These are phyloP conservation scores for Seriola dumerili DNA, from an alignment of 2,113 vertebrate species.

Conservation along the genomic window DNA sequence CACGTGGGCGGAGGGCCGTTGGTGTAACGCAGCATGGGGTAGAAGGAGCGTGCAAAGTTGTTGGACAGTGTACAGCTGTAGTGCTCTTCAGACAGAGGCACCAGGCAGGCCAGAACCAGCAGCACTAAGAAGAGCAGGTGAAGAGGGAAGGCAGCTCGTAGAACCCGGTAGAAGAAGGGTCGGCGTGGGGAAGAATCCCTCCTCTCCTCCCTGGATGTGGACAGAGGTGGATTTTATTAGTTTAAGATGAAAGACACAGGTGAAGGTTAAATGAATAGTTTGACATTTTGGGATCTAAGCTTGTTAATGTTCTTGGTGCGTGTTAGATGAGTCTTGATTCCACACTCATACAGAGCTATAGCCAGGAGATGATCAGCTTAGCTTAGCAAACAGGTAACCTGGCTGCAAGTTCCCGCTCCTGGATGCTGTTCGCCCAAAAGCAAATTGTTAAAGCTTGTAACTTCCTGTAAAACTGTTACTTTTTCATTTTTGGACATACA, in stretches of 20 bases:
- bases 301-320: too few species aligned
- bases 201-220: constrained; percentile 26
- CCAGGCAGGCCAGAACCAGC: constrained; percentile 88
- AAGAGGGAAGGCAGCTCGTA: constrained; percentile 89
- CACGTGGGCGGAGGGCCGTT: constrained; percentile 94
- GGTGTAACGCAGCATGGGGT: constrained; percentile 95
- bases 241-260: too few species aligned
- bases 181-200: constrained; percentile 59
- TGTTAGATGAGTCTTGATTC: too few species aligned
- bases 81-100: constrained; percentile 88
- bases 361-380: too few species aligned
- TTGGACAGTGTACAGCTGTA: constrained; percentile 92
- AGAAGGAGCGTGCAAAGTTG: constrained; percentile 94
- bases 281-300: background rate
- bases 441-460: too few species aligned
- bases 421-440: too few species aligned
- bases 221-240: background rate
- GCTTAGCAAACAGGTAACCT: too few species aligned
- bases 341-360: too few species aligned
- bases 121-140: constrained; percentile 90
- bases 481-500: too few species aligned
- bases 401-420: too few species aligned
- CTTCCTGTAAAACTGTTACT: too few species aligned
- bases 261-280: background rate
- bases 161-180: constrained; percentile 87